Evolutionary conservation across 2,888 invertebrate genomes (phyloP), one percentile per base, ranked within the genome.

Genomic region (Sesamia inferens): DNA sequence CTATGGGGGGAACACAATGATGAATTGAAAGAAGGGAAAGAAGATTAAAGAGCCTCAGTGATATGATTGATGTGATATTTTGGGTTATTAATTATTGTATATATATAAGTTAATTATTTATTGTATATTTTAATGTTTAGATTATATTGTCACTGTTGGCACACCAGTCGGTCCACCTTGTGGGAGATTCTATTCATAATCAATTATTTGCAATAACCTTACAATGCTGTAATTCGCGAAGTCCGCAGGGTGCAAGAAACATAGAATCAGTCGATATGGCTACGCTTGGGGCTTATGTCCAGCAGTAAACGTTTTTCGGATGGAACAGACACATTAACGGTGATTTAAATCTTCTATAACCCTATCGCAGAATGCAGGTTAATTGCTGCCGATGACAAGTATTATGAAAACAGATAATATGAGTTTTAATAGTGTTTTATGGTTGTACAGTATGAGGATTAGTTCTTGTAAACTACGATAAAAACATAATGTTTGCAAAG

Each of bases 1-100:
- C 68, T 89, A 16, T 91, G 89, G 90, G 90, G 90, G 0, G 76
- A 70, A 62, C 80, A 85, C 31, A 82, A 79, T 61, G 72, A 74
- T 6, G 74, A 81, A 24, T 74, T 71, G 42, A 84, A 78, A 42
- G 58, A 68, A 47, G 39, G 13, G 2, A 73, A 79, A 51, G 14
- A 64, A n/a, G 48, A 74, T 48, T 68, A 55, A 54, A 6, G 2
- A 42, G 4, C 6, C 16, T 63, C 5, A 64, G 24, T 68, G 57
- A 68, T 58, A 42, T 65, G 16, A 48, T 55, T 59, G 44, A 22
- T 61, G 64, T 61, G 44, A 64, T 79, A 68, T 51, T 68, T 65
- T 22, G 22, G 44, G 58, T n/a, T 24, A n/a, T n/a, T n/a, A n/a
- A n/a, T n/a, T n/a, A n/a, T n/a, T n/a, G n/a, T n/a, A n/a, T n/a